Base-by-base conservation (phyloP, 2,797 vertebrate species). In the Pangasius mekongensis region DNA sequence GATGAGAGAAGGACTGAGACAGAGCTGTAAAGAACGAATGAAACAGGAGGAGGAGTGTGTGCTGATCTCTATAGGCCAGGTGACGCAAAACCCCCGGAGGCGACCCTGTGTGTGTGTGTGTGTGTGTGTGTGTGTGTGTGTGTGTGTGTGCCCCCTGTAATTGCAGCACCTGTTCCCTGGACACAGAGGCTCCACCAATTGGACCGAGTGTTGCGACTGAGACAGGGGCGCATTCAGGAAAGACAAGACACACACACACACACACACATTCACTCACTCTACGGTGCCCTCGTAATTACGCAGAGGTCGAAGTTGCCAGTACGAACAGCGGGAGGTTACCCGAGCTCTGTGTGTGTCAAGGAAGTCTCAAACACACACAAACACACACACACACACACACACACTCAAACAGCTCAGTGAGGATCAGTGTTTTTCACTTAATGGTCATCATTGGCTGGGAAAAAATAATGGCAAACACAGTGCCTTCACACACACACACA, bases 111-210 rank as follows among this genome's bases (percentile, higher is more conserved):
- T 78, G 86, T 58, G 88, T 88, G 78, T 87, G 49, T 56, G 71
- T 43, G 69, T 86, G 87, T 71, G 87, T 33, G 36, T 83, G 66
- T 54, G 67, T 78, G 89, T 87, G 86, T 83, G 67, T 54, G 67
- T 24, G 54, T 36, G 77, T 2, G 13, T 0, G 3, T 6, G 6
- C 86, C 84, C 91, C 90, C 91, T 91, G 91, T 91, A 91, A 83
- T 89, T 64, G 87, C 89, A 91, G 87, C 96, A 96, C 96, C 95
- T 96, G 96, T 96, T 95, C 91, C 91, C 92, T 93, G 87, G 90
- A 91, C 93, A 93, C 94, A 94, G 89, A 76, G 92, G 91, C 91
- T 76, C 87, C 90, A 91, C 95, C 95, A 96, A 93, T 95, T 96
- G 95, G 92, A 94, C 89, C 1, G 73, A 91, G 91, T 27, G 24